Percentiles rank a stretch among this genome's conserved stretches.
phyloP scores from a whole-genome alignment of 2,797 vertebrate species.

The Centropyge bicolor region DNA sequence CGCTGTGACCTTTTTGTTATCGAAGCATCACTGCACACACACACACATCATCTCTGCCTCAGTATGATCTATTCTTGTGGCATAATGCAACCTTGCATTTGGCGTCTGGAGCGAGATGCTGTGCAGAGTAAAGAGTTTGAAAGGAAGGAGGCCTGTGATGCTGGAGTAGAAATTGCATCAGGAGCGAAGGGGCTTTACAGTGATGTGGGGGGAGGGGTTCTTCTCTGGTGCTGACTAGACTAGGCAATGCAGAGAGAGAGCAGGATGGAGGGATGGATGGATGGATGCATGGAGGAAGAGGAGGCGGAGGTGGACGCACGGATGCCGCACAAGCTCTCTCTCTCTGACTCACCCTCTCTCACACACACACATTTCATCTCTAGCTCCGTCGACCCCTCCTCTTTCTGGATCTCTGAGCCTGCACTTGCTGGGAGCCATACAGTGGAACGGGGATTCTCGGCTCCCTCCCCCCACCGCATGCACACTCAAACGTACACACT shows the following conservation, averaged over 20 bases:
- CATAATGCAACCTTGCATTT: slow-evolving; percentile 21
- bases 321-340: slow-evolving; percentile 58
- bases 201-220: slow-evolving; percentile 57
- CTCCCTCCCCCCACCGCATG: slow-evolving; percentile 42
- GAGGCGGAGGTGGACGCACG: slow-evolving; percentile 32
- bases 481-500: slow-evolving; percentile 32
- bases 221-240: slow-evolving; percentile 68
- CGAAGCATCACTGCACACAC: slow-evolving; percentile 22
- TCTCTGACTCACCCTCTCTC: slow-evolving; percentile 64
- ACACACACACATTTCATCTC: slow-evolving; percentile 27
- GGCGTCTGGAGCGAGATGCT: slow-evolving; percentile 10
- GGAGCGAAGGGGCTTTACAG: slow-evolving; percentile 59
- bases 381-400: slow-evolving; percentile 37
- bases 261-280: slow-evolving; percentile 58
- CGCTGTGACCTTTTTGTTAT: slow-evolving; percentile 49
- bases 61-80: slow-evolving; percentile 28
- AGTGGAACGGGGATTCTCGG: slow-evolving; percentile 60
- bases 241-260: slow-evolving; percentile 64
- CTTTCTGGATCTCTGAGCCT: slow-evolving; percentile 39
- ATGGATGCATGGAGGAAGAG: slow-evolving; percentile 13
- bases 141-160: slow-evolving; percentile 54
- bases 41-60: neutral
- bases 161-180: slow-evolving; percentile 67
- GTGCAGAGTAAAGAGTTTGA: slow-evolving; percentile 11
- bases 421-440: slow-evolving; percentile 63